Percentiles rank a stretch among this genome's conserved stretches.
Evolutionary conservation across 2,113 vertebrate species (phyloP).

Genomic region (Sarotherodon lohbergeri): DNA sequence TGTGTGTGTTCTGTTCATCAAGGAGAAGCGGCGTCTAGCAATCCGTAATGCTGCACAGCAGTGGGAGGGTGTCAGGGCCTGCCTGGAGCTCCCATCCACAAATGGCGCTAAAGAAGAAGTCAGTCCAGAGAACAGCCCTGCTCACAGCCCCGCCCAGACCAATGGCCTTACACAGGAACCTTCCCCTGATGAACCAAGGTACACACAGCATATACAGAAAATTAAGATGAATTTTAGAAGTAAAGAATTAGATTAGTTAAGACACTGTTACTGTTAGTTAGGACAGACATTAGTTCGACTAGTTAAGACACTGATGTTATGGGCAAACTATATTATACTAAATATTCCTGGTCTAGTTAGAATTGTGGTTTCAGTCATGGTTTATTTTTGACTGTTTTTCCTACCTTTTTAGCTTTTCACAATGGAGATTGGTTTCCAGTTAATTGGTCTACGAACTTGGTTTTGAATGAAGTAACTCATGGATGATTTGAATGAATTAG

Average conservation of each 20-base stretch:
- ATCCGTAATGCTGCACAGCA: constrained; percentile 89
- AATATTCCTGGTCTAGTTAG: background rate
- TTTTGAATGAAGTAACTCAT: background rate
- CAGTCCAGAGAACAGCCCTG: constrained; percentile 76
- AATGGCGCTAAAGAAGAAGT: constrained; percentile 74
- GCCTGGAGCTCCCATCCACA: constrained; percentile 68
- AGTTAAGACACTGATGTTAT: background rate
- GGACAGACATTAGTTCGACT: background rate
- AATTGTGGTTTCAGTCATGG: background rate
- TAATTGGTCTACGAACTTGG: background rate
- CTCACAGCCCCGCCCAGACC: constrained; percentile 77
- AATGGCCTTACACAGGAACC: constrained; percentile 75
- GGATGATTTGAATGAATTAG: background rate
- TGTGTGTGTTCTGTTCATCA: background rate
- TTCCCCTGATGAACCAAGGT: constrained; percentile 88
- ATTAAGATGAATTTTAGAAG: background rate
- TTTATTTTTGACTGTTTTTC: background rate
- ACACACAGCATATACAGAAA: background rate
- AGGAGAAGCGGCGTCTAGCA: constrained; percentile 92
- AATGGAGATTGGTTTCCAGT: background rate
- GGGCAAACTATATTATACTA: background rate
- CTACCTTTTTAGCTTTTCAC: fast-evolving
- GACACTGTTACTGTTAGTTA: background rate
- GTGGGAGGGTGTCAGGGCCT: constrained; percentile 80
- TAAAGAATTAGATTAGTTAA: background rate